phyloP scores from a whole-genome alignment of 2,888 invertebrate species.

The Drosophila neonasuta region DNA sequence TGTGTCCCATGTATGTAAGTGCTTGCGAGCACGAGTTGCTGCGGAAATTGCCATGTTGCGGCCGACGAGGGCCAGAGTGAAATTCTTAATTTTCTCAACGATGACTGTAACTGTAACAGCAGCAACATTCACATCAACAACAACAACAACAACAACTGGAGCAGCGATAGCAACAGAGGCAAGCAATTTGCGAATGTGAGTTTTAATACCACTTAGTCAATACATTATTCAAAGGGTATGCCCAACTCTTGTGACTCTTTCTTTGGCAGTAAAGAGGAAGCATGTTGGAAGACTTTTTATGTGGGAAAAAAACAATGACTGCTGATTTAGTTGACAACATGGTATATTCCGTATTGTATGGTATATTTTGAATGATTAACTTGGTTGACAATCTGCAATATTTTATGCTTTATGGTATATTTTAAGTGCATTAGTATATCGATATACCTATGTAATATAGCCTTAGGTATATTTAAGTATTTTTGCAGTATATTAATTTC shows the following conservation, averaged over 20 bases:
- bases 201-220: constrained; percentile 9
- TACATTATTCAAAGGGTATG: constrained; percentile 2
- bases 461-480: no score
- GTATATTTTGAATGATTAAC: no score
- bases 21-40: constrained; percentile 23
- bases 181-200: constrained; percentile 16
- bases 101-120: constrained; percentile 17
- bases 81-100: constrained; percentile 47
- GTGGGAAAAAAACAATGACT: no score
- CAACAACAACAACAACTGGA: constrained; percentile 1
- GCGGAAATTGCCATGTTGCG: constrained; percentile 71
- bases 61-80: constrained; percentile 35
- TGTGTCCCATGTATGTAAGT: constrained; percentile 36
- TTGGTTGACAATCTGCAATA: no score
- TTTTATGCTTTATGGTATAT: no score
- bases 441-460: no score
- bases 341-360: no score
- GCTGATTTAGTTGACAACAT: no score
- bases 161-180: background rate
- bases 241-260: background rate
- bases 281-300: no score
- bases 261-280: background rate
- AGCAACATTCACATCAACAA: background rate
- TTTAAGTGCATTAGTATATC: no score
- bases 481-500: no score